Percentiles rank a stretch among this genome's conserved stretches.
phyloP scores from a whole-genome alignment of 2,888 invertebrate species.

The Tipula lateralis region DNA sequence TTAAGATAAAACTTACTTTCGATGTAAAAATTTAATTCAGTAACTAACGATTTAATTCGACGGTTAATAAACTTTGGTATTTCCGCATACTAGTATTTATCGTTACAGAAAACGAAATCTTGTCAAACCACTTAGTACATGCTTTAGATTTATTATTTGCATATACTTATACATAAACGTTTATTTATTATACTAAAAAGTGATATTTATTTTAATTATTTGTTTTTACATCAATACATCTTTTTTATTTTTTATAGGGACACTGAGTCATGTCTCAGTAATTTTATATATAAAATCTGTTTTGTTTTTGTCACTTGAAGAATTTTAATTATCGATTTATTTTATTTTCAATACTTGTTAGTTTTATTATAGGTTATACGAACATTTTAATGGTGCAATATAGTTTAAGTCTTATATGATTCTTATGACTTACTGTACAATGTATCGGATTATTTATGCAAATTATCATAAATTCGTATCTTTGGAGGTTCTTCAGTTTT shows the following conservation, averaged over 20 bases:
- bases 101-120: background rate
- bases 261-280: background rate
- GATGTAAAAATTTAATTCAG: background rate
- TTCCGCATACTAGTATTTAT: background rate
- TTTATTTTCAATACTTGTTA: background rate
- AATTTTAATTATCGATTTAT: constrained; percentile 4
- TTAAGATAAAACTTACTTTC: background rate
- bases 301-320: background rate
- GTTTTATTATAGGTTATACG: background rate
- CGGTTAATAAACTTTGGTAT: constrained; percentile 19
- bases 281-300: background rate
- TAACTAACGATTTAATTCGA: background rate
- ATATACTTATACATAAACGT: background rate
- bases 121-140: background rate
- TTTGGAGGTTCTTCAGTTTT: background rate
- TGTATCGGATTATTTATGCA: background rate
- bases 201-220: background rate
- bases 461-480: background rate
- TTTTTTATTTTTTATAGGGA: background rate
- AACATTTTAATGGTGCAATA: background rate
- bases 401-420: background rate
- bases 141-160: background rate
- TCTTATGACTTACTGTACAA: background rate
- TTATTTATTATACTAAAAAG: background rate
- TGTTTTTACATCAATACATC: background rate